Evolutionary conservation across 2,113 vertebrate genomes (phyloP).

Genomic region (Potamarius usumacintae): DNA sequence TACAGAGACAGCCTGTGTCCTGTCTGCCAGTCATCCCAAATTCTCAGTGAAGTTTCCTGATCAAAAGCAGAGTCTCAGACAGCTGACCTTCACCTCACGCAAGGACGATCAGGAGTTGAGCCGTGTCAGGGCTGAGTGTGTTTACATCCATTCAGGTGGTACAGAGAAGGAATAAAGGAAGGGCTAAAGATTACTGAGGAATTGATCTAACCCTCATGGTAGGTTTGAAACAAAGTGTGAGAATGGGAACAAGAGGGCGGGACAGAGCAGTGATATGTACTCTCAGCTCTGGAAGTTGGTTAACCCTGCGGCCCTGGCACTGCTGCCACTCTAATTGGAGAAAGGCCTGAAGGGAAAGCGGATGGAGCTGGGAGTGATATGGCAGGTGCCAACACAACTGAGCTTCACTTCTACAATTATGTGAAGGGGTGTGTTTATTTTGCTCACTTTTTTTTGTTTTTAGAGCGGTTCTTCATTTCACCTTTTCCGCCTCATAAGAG

Average conservation of each 20-base stretch:
- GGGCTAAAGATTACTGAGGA: not conserved
- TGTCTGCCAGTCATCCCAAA: not conserved
- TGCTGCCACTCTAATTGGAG: conserved; percentile 72
- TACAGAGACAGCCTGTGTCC: not conserved
- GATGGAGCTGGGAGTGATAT: conserved; percentile 30
- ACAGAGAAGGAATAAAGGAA: not conserved
- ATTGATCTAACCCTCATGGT: not conserved
- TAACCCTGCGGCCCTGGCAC: conserved; percentile 59
- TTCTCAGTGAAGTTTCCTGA: not conserved
- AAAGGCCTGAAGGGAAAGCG: conserved; percentile 70
- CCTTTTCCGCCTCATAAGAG: not conserved
- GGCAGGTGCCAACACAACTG: conserved; percentile 47
- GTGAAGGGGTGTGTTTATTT: conserved; percentile 41
- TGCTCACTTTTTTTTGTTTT: not conserved
- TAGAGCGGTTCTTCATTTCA: not conserved
- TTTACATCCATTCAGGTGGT: not conserved
- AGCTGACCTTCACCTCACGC: not conserved
- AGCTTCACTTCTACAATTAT: conserved; percentile 30
- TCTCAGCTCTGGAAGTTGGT: conserved; percentile 65
- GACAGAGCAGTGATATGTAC: conserved; percentile 56
- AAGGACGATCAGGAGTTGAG: not conserved
- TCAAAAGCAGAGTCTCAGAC: not conserved
- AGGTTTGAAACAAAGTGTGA: not conserved
- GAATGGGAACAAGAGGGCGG: not conserved
- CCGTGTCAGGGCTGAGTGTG: not conserved